Evolutionary conservation across 2,797 vertebrate genomes (phyloP).

Genomic region (Poecilia wingei): DNA sequence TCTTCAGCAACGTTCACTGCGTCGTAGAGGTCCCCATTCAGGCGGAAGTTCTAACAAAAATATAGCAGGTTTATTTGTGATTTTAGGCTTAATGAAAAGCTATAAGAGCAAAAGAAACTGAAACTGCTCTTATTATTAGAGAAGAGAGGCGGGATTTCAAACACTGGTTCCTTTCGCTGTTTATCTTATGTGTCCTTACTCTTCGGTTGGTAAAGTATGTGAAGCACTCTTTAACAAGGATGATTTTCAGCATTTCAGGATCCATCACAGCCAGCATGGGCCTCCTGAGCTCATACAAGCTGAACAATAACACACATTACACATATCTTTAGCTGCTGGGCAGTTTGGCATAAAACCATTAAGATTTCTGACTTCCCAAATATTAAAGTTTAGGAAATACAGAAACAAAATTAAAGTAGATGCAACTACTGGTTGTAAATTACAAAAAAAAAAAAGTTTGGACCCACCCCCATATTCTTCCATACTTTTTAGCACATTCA

Average conservation of each 20-base stretch:
- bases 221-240: slow-evolving; percentile 81
- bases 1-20: slow-evolving; percentile 33
- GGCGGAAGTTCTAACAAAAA: slow-evolving; percentile 9
- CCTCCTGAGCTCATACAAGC: slow-evolving; percentile 69
- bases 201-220: slow-evolving; percentile 72
- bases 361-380: neutral
- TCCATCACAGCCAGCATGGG: slow-evolving; percentile 74
- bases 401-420: neutral
- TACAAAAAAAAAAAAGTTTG: neutral
- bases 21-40: slow-evolving; percentile 61
- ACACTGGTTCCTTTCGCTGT: neutral
- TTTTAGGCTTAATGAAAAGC: neutral
- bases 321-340: neutral
- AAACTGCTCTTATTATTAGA: neutral
- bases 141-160: neutral
- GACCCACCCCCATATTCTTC: slow-evolving; percentile 71
- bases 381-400: neutral
- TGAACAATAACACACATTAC: slow-evolving; percentile 27
- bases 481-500: slow-evolving; percentile 41
- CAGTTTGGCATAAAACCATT: neutral
- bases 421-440: neutral
- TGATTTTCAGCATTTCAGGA: slow-evolving; percentile 70
- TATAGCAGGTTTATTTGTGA: neutral
- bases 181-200: slow-evolving; percentile 51
- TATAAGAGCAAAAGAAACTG: neutral